Conservation (phyloP, 2,888 invertebrate genomes). For the Chydorus sphaericus region DNA sequence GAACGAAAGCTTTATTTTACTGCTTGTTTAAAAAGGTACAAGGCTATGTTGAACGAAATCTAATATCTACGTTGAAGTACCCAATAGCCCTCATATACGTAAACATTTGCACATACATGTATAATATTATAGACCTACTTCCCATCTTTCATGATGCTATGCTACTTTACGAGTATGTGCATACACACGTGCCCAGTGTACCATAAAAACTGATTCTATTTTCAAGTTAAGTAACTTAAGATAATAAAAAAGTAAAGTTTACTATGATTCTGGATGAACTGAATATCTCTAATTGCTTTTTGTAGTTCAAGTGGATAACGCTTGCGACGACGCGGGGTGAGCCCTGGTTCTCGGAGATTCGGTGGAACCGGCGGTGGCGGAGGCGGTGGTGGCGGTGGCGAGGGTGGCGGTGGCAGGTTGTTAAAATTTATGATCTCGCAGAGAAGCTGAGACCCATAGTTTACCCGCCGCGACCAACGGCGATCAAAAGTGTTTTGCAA, state of each 20-base stretch:
- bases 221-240: not conserved
- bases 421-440: conserved; percentile 13
- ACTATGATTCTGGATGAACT: conserved; percentile 91
- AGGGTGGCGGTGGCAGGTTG: conserved; percentile 13
- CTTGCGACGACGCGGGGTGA: conserved; percentile 7
- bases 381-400: conserved; percentile 13
- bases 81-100: too few species aligned
- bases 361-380: conserved; percentile 10
- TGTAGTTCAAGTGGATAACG: conserved; percentile 76
- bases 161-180: too few species aligned
- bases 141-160: too few species aligned
- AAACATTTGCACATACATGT: too few species aligned
- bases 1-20: too few species aligned
- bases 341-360: conserved; percentile 20
- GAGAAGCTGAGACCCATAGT: conserved; percentile 13
- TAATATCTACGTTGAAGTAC: too few species aligned
- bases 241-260: not conserved
- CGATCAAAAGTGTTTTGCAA: not conserved
- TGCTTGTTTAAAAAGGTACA: too few species aligned
- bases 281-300: conserved; percentile 84
- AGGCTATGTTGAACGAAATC: too few species aligned
- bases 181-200: too few species aligned
- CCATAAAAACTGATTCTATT: too few species aligned
- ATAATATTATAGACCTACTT: too few species aligned
- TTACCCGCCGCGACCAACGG: conserved; percentile 10